Conservation (phyloP, 2,113 vertebrate species). For the Oxyruncus cristatus region DNA sequence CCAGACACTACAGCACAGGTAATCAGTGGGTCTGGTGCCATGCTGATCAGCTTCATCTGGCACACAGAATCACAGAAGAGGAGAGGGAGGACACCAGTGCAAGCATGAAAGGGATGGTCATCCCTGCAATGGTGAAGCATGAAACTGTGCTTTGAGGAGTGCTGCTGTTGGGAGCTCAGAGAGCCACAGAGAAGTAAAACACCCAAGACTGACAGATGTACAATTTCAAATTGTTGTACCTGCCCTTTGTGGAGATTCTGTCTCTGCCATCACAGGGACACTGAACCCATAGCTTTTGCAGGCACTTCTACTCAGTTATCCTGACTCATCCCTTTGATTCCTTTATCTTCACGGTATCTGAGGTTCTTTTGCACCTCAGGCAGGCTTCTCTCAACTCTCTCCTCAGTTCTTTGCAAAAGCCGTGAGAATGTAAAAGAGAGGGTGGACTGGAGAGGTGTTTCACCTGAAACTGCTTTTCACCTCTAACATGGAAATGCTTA, state of each 20-base stretch:
- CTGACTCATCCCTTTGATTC: background rate
- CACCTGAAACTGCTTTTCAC: background rate
- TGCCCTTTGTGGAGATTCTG: background rate
- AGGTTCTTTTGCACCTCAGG: background rate
- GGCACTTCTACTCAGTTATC: background rate
- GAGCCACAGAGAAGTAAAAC: background rate
- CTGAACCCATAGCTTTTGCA: background rate
- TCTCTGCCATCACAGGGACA: background rate
- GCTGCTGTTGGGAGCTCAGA: background rate
- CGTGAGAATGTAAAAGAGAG: background rate
- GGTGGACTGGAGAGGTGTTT: background rate
- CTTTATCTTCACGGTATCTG: background rate
- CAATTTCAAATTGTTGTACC: background rate
- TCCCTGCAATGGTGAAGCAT: background rate
- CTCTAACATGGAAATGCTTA: background rate
- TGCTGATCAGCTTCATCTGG: background rate
- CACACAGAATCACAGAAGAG: background rate
- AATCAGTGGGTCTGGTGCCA: background rate
- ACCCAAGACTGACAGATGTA: background rate
- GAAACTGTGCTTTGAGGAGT: background rate
- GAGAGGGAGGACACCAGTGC: background rate
- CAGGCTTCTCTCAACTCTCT: background rate
- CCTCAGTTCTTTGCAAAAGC: background rate
- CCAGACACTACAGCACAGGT: background rate
- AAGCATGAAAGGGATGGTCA: background rate